Base-by-base conservation (phyloP, 1,140 invertebrate genomes). In the Bombyx mandarina region DNA sequence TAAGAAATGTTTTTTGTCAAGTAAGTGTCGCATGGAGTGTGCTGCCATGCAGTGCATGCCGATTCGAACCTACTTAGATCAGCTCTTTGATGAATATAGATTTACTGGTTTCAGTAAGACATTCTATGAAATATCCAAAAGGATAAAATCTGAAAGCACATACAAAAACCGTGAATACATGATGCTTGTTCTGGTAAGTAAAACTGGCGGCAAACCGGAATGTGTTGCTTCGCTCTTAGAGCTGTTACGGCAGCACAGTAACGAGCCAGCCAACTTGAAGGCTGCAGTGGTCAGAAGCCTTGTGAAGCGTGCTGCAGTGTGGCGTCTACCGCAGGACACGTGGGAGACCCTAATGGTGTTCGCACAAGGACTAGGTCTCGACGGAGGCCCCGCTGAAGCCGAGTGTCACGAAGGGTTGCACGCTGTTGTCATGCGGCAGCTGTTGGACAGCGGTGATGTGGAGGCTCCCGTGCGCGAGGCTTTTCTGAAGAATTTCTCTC, bases 111-210 rank as follows among this genome's bases (percentile, higher is more conserved):
- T 82, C 43, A 63, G 71, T 10, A 60, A 58, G 2, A 70, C 79
- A 7, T 73, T 82, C 35, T 61, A 58, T 10, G 77, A 84, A 45
- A 58, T 84, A 3, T 60, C 52, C 3, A 71, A 66, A 45, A 65
- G 63, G 1, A 54, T 84, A 26, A 50, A 54, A 45, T 58, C 59
- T 1, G 77, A 77, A 45, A 62, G 60, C 62, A 68, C 66, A 2
- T 54, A 68, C 1, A 60, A 80, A 45, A 73, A 67, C 7, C 62
- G 81, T 22, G 64, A 73, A 18, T 72, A 70, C 50, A 80, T 82
- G 51, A 64, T 82, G 47, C 60, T 80, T 2, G 77, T 84, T 4
- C 61, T 84, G 18, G 70, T 84, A 4, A 84, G 79, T 64, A 84
- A 84, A 59, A 71, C 65, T 45, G 78, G 78, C 9, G 67, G 71